These are phyloP conservation scores for Rhopalosiphum nymphaeae DNA, from an alignment of 2,888 invertebrate genomes.

Conservation along the genomic window DNA sequence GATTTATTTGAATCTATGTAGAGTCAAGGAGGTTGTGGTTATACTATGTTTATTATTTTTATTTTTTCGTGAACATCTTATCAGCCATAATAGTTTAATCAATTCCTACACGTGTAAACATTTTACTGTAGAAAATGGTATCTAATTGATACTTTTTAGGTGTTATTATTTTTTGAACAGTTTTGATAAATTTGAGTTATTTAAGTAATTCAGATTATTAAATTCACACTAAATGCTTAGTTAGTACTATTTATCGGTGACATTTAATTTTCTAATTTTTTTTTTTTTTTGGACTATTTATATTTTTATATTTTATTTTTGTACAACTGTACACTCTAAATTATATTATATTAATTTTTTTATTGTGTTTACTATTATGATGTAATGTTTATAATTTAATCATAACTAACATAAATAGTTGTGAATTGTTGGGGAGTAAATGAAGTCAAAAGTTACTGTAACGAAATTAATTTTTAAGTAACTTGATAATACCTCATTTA, in stretches of 20 bases:
- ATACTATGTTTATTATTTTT: not conserved
- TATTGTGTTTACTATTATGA: too few relatives aligned
- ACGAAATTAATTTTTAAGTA: too few relatives aligned
- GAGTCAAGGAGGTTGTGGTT: not conserved
- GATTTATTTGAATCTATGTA: not conserved
- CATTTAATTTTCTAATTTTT: not conserved
- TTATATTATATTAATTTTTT: not conserved
- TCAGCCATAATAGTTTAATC: not conserved
- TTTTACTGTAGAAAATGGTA: not conserved
- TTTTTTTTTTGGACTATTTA: not conserved
- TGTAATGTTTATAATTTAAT: too few relatives aligned
- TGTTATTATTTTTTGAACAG: not conserved
- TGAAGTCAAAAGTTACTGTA: too few relatives aligned
- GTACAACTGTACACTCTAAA: not conserved
- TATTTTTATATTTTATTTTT: not conserved
- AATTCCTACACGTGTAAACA: not conserved
- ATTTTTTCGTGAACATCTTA: not conserved
- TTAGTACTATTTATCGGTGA: not conserved
- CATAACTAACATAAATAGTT: too few relatives aligned
- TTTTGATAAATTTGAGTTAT: not conserved
- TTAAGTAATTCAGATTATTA: not conserved
- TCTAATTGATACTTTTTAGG: not conserved
- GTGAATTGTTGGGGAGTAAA: not conserved
- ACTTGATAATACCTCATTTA: too few relatives aligned
- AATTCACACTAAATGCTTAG: not conserved